Evolutionary conservation across 53 echinoderm and acorn worm species (phyloP).

Genomic region (Astropecten irregularis): DNA sequence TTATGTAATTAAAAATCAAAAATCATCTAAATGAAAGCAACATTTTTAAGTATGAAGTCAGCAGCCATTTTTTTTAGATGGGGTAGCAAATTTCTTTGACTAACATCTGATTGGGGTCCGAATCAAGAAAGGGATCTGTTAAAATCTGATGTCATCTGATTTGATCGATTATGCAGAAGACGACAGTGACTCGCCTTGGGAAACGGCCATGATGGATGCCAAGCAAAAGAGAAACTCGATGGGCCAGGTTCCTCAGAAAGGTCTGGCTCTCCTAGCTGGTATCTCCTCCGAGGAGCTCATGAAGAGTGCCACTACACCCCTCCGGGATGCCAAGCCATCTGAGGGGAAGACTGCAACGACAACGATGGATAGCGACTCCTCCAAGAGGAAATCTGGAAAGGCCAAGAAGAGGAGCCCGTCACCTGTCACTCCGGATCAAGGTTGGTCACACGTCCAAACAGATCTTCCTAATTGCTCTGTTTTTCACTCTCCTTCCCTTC

Average conservation of each 20-base stretch:
- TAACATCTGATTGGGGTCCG: too few relatives aligned
- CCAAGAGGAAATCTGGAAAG: constrained; percentile 40
- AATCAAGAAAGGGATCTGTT: too few relatives aligned
- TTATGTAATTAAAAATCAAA: too few relatives aligned
- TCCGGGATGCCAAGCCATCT: constrained; percentile 20
- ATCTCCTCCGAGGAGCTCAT: constrained; percentile 73
- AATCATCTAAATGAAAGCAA: too few relatives aligned
- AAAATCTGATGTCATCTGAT: too few relatives aligned
- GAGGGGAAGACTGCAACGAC: not conserved
- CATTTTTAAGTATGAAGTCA: too few relatives aligned
- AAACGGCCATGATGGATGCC: constrained; percentile 46
- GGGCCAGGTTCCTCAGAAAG: constrained; percentile 64
- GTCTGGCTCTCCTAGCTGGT: constrained; percentile 80
- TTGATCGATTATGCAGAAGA: constrained; percentile 76
- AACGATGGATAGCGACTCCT: not conserved
- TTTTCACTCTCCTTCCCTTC: too few relatives aligned
- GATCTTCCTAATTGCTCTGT: not conserved
- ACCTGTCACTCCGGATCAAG: constrained; percentile 26
- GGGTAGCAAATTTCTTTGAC: too few relatives aligned
- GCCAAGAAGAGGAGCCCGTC: constrained; percentile 43
- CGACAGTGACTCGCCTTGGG: constrained; percentile 81
- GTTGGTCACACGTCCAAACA: not conserved
- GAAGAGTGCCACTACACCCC: constrained; percentile 36
- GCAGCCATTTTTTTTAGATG: too few relatives aligned
- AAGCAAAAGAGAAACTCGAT: constrained; percentile 38